Percentiles rank a stretch among this genome's conserved stretches.
Conservation (phyloP, 2,888 invertebrate species). For the Balanococcus diminutus region DNA sequence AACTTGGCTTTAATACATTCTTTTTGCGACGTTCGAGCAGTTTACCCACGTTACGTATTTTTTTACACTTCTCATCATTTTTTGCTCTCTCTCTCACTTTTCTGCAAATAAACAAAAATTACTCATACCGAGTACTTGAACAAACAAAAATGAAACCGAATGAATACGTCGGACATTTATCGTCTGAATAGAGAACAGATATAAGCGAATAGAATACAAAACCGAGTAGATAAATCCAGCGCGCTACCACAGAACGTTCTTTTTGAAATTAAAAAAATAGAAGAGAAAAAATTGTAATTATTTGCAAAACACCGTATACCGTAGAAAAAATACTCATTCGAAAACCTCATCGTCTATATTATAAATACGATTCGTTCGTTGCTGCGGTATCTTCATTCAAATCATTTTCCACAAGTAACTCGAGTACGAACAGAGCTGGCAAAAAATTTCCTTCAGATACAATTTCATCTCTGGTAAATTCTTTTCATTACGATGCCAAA, state of each 20-base stretch:
- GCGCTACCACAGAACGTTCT: neutral
- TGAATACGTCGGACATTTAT: constrained; percentile 46
- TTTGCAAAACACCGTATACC: neutral
- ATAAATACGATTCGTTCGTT: neutral
- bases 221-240: neutral
- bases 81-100: neutral
- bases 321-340: constrained; percentile 13
- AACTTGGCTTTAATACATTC: constrained; percentile 46
- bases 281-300: constrained; percentile 36
- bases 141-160: constrained; percentile 33
- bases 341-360: neutral
- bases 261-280: constrained; percentile 23
- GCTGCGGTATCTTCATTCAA: constrained; percentile 6
- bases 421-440: neutral
- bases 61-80: neutral
- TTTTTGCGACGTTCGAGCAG: constrained; percentile 39
- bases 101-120: constrained; percentile 39
- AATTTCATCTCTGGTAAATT: neutral
- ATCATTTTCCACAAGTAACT: neutral
- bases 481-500: neutral
- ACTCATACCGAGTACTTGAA: constrained; percentile 29
- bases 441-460: neutral
- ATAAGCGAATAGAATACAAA: constrained; percentile 9
- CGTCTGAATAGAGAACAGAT: constrained; percentile 27
- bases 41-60: neutral